Base-by-base conservation (phyloP, 2,113 vertebrate genomes). In the Muscicapa adusta region DNA sequence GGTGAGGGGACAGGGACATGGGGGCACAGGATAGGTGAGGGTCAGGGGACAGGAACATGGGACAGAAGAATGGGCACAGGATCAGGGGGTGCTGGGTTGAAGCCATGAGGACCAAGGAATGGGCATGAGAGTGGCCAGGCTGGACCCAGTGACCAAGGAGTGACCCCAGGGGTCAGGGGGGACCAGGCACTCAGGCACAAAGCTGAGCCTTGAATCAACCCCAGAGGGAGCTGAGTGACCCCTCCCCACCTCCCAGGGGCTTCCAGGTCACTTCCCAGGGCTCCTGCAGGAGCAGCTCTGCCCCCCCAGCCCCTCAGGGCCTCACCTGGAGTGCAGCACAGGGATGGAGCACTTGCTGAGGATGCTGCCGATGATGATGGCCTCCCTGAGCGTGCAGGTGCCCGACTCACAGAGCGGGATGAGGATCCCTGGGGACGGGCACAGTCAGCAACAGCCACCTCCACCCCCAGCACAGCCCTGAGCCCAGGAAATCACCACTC, bases 361-460 rank as follows among this genome's bases (percentile, higher is more conserved):
- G 94, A 99, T 98, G 98, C 99, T 99, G 66, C 99, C 99, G 28
- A 99, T 98, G 92, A 99, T 99, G 96, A 99, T 93, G 92, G 99
- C 99, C 92, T 99, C 99, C 74, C 99, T 98, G 50, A 99, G 98
- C 5, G 99, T 99, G 87, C 99, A 99, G 5, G 99, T 99, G 68
- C 99, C 99, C 0, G 99, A 99, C 89, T 99, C 99, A 4, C 99
- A 99, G n/a, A 99, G 95, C 0, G 99, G 99, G 82, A 99, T 98
- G 85, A 99, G 98, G 85, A 99, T 99, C 77, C 99, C 99, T 99
- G 91, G 0, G 0, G 10, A 79, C 0, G 5, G 28, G 11, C 14
- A 72, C 43, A 33, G 31, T 73, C 17, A 58, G 54, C 62, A 28
- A 48, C 12, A 0, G 22, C 3, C 6, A 2, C 20, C 65, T 20